Evolutionary conservation across 2,113 vertebrate genomes (phyloP).

Genomic region (Rynchops niger): DNA sequence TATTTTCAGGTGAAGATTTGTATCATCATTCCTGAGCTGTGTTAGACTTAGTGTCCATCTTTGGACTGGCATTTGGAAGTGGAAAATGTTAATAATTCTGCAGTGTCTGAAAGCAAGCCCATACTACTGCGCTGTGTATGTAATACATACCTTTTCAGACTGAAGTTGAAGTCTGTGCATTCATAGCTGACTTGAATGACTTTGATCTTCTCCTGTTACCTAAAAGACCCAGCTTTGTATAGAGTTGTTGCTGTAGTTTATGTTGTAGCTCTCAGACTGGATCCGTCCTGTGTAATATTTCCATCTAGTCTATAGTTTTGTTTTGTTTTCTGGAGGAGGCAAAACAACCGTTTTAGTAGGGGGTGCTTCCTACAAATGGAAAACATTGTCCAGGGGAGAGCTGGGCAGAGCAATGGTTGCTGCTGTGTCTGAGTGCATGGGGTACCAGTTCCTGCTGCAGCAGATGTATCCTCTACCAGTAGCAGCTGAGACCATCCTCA

Average conservation of each 20-base stretch:
- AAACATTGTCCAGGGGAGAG: background rate
- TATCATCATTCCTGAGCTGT: background rate
- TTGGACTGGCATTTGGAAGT: background rate
- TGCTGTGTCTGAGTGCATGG: background rate
- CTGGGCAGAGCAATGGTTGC: background rate
- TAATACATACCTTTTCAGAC: background rate
- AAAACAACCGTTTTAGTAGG: background rate
- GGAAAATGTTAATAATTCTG: background rate
- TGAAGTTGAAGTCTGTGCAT: background rate
- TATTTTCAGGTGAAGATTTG: background rate
- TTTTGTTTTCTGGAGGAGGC: background rate
- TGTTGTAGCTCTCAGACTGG: background rate
- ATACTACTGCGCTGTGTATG: background rate
- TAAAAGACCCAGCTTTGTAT: background rate
- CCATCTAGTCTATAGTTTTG: background rate
- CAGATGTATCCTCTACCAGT: background rate
- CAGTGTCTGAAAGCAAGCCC: background rate
- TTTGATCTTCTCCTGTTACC: background rate
- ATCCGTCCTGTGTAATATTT: background rate
- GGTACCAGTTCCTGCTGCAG: background rate
- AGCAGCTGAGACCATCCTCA: background rate
- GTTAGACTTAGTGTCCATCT: background rate
- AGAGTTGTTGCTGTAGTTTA: background rate
- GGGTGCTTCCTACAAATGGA: background rate
- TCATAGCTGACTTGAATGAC: background rate